A percentile compares a stretch with the other conserved stretches of the same genome.
These are phyloP conservation scores for Hyposoter didymator DNA, from an alignment of 2,888 invertebrate species.

Conservation along the genomic window DNA sequence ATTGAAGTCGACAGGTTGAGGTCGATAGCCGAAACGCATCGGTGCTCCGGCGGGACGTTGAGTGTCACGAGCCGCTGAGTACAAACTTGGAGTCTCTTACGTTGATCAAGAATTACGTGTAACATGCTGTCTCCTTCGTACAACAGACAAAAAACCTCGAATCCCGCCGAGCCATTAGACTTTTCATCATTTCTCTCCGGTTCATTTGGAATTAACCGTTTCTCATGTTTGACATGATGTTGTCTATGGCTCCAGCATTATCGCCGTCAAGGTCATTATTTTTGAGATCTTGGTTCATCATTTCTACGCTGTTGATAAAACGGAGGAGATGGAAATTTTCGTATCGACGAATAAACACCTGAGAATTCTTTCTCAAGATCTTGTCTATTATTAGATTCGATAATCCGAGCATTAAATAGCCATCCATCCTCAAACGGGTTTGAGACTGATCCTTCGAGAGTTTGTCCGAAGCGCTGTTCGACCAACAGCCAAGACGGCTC, in stretches of 20 bases:
- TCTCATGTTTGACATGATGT: conserved; percentile 44
- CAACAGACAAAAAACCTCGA: conserved; percentile 13
- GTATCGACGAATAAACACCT: not conserved
- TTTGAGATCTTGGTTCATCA: conserved; percentile 37
- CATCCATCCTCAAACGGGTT: not conserved
- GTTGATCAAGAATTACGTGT: conserved; percentile 64
- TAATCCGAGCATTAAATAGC: conserved; percentile 22
- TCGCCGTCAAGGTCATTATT: conserved; percentile 69
- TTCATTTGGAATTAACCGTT: conserved; percentile 30
- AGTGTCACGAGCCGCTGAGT: conserved; percentile 76
- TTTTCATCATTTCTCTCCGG: conserved; percentile 16
- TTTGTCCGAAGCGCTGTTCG: not conserved
- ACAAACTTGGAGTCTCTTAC: conserved; percentile 66
- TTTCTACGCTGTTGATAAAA: not conserved
- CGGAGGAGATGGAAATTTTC: not conserved
- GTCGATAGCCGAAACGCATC: conserved; percentile 83
- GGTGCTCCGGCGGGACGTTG: conserved; percentile 74
- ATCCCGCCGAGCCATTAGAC: conserved; percentile 17
- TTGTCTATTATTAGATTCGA: conserved; percentile 4
- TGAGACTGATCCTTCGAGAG: not conserved
- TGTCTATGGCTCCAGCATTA: conserved; percentile 64
- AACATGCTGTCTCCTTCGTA: not conserved
- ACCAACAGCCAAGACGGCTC: not conserved
- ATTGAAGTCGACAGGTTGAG: conserved; percentile 74
- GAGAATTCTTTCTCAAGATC: not conserved